Evolutionary conservation across 2,888 invertebrate genomes (phyloP).

Genomic region (Drosophila siamana): DNA sequence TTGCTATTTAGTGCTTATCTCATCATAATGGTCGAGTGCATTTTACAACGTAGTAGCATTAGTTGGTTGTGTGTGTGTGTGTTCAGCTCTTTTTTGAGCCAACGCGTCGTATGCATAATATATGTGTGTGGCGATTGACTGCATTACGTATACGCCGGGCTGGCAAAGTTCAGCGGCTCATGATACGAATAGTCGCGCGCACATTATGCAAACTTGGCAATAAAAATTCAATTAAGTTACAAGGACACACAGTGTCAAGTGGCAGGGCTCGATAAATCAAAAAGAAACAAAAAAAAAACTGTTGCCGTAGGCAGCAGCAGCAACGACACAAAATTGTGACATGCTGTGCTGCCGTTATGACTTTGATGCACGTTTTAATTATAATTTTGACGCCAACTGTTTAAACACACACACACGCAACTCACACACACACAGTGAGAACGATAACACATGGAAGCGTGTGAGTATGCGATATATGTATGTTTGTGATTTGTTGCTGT

Average conservation of each 20-base stretch:
- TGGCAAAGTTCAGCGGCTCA: constrained; percentile 29
- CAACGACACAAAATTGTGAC: constrained; percentile 66
- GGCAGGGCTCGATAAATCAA: constrained; percentile 59
- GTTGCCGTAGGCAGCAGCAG: constrained; percentile 4
- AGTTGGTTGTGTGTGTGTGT: background rate
- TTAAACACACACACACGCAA: constrained; percentile 66
- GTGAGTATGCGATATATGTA: constrained; percentile 28
- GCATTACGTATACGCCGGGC: constrained; percentile 62
- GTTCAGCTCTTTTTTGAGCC: constrained; percentile 39
- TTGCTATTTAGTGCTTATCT: constrained; percentile 34
- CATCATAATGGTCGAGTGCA: constrained; percentile 25
- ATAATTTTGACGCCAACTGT: constrained; percentile 82
- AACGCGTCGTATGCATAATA: constrained; percentile 63
- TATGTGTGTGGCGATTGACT: constrained; percentile 34
- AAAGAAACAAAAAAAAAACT: constrained; percentile 14
- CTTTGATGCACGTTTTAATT: constrained; percentile 83
- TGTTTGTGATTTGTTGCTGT: constrained; percentile 43
- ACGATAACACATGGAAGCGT: constrained; percentile 41
- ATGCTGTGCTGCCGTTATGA: constrained; percentile 73
- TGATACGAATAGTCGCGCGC: constrained; percentile 17
- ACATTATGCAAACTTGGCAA: constrained; percentile 80
- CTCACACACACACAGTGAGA: constrained; percentile 22
- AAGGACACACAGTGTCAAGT: constrained; percentile 79
- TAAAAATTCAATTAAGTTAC: constrained; percentile 79
- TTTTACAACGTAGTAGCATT: constrained; percentile 1